Percentiles rank a stretch among this genome's conserved stretches.
phyloP scores from a whole-genome alignment of 2,113 vertebrate species.

The Zosterops borbonicus region DNA sequence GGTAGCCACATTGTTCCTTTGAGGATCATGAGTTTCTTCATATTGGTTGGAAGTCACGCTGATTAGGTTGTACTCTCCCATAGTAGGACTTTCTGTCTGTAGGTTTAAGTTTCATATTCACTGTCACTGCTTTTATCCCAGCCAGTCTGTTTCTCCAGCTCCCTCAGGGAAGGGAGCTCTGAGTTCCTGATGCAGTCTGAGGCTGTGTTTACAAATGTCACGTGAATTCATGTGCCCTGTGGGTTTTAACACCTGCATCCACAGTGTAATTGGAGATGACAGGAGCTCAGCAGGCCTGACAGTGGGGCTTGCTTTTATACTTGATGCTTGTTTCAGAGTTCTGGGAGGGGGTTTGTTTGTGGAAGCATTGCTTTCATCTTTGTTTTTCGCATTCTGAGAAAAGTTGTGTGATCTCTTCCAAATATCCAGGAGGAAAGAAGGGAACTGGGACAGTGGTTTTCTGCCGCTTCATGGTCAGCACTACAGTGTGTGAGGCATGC shows the following conservation, averaged over 20 bases:
- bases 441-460: background rate
- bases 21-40: background rate
- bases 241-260: constrained; percentile 16
- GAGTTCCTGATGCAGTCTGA: background rate
- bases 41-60: background rate
- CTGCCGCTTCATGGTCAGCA: background rate
- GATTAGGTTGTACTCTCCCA: background rate
- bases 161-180: background rate
- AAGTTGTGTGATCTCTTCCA: background rate
- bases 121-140: background rate
- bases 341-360: background rate
- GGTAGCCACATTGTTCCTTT: background rate
- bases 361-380: background rate
- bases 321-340: background rate
- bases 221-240: background rate
- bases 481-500: background rate
- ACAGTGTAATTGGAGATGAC: background rate
- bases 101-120: background rate
- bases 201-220: background rate
- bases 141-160: background rate
- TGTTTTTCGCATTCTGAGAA: background rate
- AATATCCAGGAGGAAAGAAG: background rate
- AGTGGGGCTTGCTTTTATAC: background rate
- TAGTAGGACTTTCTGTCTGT: background rate
- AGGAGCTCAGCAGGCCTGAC: background rate